Conservation (phyloP, 2,797 vertebrate species). For the Adelosebastes latens region DNA sequence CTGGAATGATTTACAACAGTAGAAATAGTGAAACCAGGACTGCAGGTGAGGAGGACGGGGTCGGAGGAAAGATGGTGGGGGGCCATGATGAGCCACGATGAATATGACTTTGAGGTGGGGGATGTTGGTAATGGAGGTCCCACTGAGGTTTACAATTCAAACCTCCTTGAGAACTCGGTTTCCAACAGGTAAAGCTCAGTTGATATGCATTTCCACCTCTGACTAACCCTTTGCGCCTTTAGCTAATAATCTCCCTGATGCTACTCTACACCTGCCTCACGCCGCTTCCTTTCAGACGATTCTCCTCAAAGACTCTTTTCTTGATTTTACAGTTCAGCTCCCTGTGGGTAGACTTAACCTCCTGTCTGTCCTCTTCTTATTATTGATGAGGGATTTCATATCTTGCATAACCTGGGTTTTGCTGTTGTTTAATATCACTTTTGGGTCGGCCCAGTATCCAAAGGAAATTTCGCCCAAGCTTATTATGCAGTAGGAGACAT, state of each 20-base stretch:
- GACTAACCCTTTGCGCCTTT: slow-evolving; percentile 30
- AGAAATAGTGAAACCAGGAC: neutral
- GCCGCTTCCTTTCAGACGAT: slow-evolving; percentile 4
- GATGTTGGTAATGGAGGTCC: slow-evolving; percentile 43
- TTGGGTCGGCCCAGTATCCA: neutral
- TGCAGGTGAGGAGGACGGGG: neutral
- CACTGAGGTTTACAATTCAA: slow-evolving; percentile 23
- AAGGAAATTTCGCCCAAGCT: neutral
- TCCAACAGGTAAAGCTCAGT: slow-evolving; percentile 19
- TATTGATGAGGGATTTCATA: slow-evolving; percentile 20
- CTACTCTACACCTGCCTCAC: slow-evolving; percentile 2
- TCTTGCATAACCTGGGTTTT: slow-evolving; percentile 5
- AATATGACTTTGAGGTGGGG: slow-evolving; percentile 45
- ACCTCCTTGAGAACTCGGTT: slow-evolving; percentile 7
- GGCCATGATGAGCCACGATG: slow-evolving; percentile 31
- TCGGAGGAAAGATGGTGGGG: neutral
- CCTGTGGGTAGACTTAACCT: slow-evolving; percentile 17
- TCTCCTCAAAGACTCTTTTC: slow-evolving; percentile 2
- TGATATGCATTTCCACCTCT: slow-evolving; percentile 28
- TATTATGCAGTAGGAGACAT: neutral
- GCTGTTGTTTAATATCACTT: slow-evolving; percentile 13
- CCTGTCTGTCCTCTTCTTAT: slow-evolving; percentile 7
- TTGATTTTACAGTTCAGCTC: slow-evolving; percentile 14
- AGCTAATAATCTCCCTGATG: slow-evolving; percentile 43
- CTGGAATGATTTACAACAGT: neutral